phyloP scores from a whole-genome alignment of 2,113 vertebrate species.

The Tupaia tana region DNA sequence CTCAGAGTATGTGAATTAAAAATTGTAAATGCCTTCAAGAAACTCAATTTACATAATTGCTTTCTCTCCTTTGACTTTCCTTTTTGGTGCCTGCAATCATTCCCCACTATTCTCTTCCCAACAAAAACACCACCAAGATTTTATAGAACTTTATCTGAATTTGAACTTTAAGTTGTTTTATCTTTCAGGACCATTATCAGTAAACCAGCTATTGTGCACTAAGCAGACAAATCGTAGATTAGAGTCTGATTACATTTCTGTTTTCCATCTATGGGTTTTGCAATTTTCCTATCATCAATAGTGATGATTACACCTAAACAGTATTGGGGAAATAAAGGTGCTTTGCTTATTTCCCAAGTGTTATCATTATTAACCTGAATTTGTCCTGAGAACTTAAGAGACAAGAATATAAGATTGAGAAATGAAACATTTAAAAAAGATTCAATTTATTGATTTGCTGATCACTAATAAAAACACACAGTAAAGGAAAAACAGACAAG shows the following conservation, averaged over 20 bases:
- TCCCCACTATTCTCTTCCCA: neutral
- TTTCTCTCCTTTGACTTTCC: conserved; percentile 80
- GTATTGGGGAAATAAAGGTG: neutral
- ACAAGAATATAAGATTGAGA: neutral
- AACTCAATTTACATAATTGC: conserved; percentile 79
- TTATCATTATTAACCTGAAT: neutral
- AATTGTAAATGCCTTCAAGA: conserved; percentile 83
- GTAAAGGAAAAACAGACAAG: neutral
- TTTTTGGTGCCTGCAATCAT: conserved; percentile 62
- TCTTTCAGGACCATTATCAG: neutral
- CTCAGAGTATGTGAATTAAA: conserved; percentile 83
- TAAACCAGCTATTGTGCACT: neutral
- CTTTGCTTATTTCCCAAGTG: neutral
- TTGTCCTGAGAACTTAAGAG: neutral
- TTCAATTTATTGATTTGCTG: conserved; percentile 10
- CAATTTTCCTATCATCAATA: neutral
- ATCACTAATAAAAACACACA: neutral
- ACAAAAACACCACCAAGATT: conserved; percentile 54
- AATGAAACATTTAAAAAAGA: conserved; percentile 22
- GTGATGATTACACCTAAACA: neutral
- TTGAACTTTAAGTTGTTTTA: conserved; percentile 24
- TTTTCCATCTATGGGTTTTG: neutral
- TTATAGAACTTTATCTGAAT: conserved; percentile 45
- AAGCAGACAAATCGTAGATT: neutral
- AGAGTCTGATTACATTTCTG: neutral